Percentiles rank a stretch among this genome's conserved stretches.
These are phyloP conservation scores for Hypomecis punctinalis DNA, from an alignment of 2,888 invertebrate species.

Conservation along the genomic window DNA sequence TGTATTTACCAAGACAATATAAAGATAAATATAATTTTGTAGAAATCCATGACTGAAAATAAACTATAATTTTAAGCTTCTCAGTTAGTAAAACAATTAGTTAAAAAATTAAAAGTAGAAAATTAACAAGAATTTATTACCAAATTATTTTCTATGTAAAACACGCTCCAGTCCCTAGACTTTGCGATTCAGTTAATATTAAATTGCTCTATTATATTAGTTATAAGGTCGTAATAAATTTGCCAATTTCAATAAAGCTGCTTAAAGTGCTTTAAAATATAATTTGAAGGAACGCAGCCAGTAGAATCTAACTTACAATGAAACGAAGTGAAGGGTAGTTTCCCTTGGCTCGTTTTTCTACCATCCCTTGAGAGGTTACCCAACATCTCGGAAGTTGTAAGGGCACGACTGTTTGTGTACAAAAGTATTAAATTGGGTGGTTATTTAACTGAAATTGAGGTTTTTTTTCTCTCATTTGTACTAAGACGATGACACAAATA, in stretches of 20 bases:
- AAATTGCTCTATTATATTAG: background rate
- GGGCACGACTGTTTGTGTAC: slow-evolving; percentile 22
- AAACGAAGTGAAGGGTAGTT: slow-evolving; percentile 29
- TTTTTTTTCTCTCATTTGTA: background rate
- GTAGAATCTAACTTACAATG: slow-evolving; percentile 28
- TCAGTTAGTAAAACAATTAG: too few relatives aligned
- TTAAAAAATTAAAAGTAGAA: too few relatives aligned
- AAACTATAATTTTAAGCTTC: too few relatives aligned
- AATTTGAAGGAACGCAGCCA: slow-evolving; percentile 17
- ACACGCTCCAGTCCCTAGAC: too few relatives aligned
- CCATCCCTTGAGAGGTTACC: slow-evolving; percentile 30
- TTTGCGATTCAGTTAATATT: background rate
- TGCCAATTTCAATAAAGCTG: slow-evolving; percentile 2
- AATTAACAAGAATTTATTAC: too few relatives aligned
- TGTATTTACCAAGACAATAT: too few relatives aligned
- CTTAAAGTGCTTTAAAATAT: slow-evolving; percentile 19
- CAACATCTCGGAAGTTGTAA: slow-evolving; percentile 31
- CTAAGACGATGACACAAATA: too few relatives aligned
- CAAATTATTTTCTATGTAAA: too few relatives aligned
- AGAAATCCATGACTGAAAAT: too few relatives aligned
- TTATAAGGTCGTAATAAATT: slow-evolving; percentile 3
- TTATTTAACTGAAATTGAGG: slow-evolving; percentile 11
- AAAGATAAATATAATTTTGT: too few relatives aligned
- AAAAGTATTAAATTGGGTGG: slow-evolving; percentile 17
- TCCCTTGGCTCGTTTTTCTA: slow-evolving; percentile 33